Evolutionary conservation across 2,888 invertebrate genomes (phyloP), one percentile per base, ranked within the genome.

Genomic region (Dryobota labecula): DNA sequence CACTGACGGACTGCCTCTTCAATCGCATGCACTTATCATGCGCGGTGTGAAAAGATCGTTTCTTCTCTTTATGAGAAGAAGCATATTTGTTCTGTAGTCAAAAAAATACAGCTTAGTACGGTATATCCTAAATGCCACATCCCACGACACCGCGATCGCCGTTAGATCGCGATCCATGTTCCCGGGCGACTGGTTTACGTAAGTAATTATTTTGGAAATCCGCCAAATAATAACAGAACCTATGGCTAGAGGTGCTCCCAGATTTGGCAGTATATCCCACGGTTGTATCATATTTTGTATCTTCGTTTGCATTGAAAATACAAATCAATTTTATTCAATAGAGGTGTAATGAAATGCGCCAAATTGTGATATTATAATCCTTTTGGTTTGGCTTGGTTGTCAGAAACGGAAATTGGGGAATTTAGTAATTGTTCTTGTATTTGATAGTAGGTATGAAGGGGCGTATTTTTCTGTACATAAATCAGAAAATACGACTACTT

Each of bases 141-240:
- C 90, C 84, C 81, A 63, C 0, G 3, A 3, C 20, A 38, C 20
- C 5, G 9, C 2, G 8, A 33, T 76, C 62, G n/a, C 11, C 15
- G 74, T 73, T 60, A 53, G 73, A 67, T 81, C 76, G 73, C 71
- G 76, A 77, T 76, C 68, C 71, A 69, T 68, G 83, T 61, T 68
- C 51, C 73, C 73, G 88, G 87, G 85, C 88, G 88, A 88, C 89
- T 89, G 91, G 92, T 91, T 92, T 93, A 92, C 91, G 93, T 94
- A 92, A 94, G 94, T 95, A 94, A 94, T 95, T 94, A 95, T 94
- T 93, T 94, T 95, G 95, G 94, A 92, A 86, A 88, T 82, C 85
- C 84, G 94, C 95, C 95, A 95, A 94, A 94, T 93, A 93, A 93
- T 91, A 93, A 90, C 90, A 88, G 88, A 87, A 88, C 89, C 89